Evolutionary conservation across 2,888 invertebrate genomes (phyloP).

Genomic region (Synergus itoensis): DNA sequence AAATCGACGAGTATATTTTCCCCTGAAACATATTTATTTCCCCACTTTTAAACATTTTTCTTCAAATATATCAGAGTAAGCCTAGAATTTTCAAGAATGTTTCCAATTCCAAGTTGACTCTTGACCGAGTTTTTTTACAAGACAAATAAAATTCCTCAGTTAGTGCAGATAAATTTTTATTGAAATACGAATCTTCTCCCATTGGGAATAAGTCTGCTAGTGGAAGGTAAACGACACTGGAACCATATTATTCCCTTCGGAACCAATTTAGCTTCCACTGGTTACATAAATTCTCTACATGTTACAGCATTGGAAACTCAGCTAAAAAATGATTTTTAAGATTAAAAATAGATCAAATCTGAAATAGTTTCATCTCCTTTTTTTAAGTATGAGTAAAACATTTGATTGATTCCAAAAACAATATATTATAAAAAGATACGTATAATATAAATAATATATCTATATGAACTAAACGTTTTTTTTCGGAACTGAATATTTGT

Average conservation of each 20-base stretch:
- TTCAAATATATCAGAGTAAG: background rate
- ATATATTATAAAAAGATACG: background rate
- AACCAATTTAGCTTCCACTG: constrained; percentile 3
- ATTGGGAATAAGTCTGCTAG: background rate
- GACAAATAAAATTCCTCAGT: constrained; percentile 13
- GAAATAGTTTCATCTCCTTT: background rate
- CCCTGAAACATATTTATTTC: background rate
- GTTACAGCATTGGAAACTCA: background rate
- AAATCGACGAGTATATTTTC: background rate
- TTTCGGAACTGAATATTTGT: background rate
- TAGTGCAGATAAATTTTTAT: constrained; percentile 25
- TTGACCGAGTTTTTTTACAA: constrained; percentile 4
- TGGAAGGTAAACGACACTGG: constrained; percentile 1
- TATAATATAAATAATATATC: background rate
- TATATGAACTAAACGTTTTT: background rate
- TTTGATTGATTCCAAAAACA: background rate
- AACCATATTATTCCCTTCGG: constrained; percentile 7
- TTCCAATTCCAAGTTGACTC: background rate
- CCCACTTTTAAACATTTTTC: background rate
- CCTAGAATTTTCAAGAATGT: background rate
- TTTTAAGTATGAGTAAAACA: background rate
- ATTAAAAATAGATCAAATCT: background rate
- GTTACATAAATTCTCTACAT: background rate
- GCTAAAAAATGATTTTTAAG: background rate
- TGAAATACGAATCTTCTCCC: constrained; percentile 10